These are phyloP conservation scores for Notodonta ziczac DNA, from an alignment of 2,888 invertebrate genomes.

Conservation along the genomic window DNA sequence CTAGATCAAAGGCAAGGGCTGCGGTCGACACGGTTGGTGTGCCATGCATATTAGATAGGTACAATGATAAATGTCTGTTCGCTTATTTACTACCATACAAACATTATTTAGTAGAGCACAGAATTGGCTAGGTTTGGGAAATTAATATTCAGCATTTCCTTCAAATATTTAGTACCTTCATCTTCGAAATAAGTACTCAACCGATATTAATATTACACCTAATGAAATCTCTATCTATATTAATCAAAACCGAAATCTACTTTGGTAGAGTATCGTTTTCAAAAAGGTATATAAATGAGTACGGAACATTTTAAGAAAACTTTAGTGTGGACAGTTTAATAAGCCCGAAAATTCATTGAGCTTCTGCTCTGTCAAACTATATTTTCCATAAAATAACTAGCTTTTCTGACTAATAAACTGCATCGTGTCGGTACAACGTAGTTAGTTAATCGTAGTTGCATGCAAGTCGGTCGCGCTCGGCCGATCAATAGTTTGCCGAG, in stretches of 20 bases:
- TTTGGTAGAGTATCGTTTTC: too few species aligned
- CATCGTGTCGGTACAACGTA: too few species aligned
- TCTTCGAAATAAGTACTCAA: too few species aligned
- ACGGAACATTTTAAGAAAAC: too few species aligned
- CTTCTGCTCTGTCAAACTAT: background rate
- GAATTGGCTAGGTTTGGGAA: background rate
- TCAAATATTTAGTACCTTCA: background rate
- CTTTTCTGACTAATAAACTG: too few species aligned
- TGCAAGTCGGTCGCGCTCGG: slow-evolving; percentile 5
- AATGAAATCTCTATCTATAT: too few species aligned
- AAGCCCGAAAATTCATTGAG: too few species aligned
- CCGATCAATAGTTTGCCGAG: slow-evolving; percentile 18
- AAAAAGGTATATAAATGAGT: too few species aligned
- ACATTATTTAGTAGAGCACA: background rate
- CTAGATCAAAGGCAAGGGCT: slow-evolving; percentile 8
- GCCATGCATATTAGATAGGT: background rate
- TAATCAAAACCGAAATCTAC: too few species aligned
- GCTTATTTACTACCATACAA: background rate
- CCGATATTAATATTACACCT: too few species aligned
- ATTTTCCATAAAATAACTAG: background rate
- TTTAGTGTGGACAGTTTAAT: too few species aligned
- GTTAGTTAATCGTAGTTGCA: background rate
- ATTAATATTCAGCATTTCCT: background rate
- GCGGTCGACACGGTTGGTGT: background rate
- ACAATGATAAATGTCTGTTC: background rate